Percentiles rank a stretch among this genome's conserved stretches.
These are phyloP conservation scores for Chloroceryle amazona DNA, from an alignment of 2,797 vertebrate species.

Conservation along the genomic window DNA sequence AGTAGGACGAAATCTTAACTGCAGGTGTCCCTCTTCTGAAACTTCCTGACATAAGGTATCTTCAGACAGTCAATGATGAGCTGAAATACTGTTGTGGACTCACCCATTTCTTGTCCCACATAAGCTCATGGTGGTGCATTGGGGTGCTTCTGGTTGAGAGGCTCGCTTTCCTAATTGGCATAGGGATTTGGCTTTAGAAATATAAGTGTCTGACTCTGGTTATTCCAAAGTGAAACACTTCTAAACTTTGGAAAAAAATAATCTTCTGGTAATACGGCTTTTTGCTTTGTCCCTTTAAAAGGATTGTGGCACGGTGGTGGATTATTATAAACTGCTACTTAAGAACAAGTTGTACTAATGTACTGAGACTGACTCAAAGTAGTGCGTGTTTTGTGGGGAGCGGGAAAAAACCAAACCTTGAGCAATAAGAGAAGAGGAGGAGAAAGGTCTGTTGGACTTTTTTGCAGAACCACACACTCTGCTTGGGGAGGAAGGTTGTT, in stretches of 20 bases:
- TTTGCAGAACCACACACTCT: background rate
- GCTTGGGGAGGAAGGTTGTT: background rate
- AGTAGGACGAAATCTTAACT: background rate
- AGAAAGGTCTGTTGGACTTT: background rate
- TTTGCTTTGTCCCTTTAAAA: slow-evolving; percentile 24
- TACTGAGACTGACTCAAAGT: background rate
- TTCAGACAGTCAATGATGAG: background rate
- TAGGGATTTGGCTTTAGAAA: background rate
- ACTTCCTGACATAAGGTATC: background rate
- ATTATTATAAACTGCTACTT: slow-evolving; percentile 19
- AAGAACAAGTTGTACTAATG: slow-evolving; percentile 1
- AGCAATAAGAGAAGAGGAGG: background rate
- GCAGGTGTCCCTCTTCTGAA: background rate
- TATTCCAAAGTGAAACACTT: background rate
- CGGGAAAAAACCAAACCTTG: background rate
- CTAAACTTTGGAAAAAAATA: background rate
- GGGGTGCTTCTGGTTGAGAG: background rate
- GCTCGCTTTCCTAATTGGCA: background rate
- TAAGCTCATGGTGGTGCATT: background rate
- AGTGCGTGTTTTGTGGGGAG: background rate
- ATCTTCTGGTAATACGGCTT: slow-evolving; percentile 5
- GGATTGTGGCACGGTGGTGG: background rate
- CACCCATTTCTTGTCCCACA: background rate
- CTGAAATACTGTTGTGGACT: background rate
- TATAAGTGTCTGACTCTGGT: background rate